Percentiles rank a stretch among this genome's conserved stretches.
Evolutionary conservation across 2,888 invertebrate genomes (phyloP).

Genomic region (Antheraea assamensis): DNA sequence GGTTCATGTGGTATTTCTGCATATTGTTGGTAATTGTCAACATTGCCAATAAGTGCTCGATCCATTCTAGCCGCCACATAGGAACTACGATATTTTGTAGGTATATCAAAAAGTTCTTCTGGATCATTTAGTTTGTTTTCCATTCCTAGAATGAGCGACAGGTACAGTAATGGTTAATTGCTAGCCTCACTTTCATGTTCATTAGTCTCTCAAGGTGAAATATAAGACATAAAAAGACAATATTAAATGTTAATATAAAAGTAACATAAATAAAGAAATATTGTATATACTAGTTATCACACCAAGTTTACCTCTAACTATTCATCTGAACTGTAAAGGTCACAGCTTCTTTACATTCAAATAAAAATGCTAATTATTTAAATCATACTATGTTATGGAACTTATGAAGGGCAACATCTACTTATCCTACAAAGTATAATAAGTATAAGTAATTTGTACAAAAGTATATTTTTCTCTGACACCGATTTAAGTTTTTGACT

Average conservation of each 20-base stretch:
- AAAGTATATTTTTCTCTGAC: not conserved
- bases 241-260: no score
- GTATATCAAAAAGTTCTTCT: conserved; percentile 93
- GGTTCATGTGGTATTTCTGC: conserved; percentile 74
- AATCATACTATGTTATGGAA: not conserved
- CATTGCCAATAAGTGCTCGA: conserved; percentile 79
- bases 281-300: not conserved
- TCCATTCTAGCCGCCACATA: conserved; percentile 84
- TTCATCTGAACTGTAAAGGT: not conserved
- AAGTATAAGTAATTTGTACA: no score
- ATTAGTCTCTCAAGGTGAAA: not conserved
- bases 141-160: conserved; percentile 67
- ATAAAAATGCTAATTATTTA: not conserved
- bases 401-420: not conserved
- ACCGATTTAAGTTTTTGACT: not conserved
- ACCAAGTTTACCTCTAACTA: not conserved
- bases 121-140: conserved; percentile 86
- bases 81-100: conserved; percentile 83
- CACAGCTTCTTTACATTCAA: not conserved
- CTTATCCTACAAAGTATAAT: not conserved
- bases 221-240: not conserved
- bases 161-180: not conserved
- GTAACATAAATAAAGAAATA: not conserved
- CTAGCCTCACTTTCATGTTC: not conserved
- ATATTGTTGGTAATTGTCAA: conserved; percentile 73